phyloP scores from a whole-genome alignment of 2,797 vertebrate genomes.

The Crocodylus rhombifer region DNA sequence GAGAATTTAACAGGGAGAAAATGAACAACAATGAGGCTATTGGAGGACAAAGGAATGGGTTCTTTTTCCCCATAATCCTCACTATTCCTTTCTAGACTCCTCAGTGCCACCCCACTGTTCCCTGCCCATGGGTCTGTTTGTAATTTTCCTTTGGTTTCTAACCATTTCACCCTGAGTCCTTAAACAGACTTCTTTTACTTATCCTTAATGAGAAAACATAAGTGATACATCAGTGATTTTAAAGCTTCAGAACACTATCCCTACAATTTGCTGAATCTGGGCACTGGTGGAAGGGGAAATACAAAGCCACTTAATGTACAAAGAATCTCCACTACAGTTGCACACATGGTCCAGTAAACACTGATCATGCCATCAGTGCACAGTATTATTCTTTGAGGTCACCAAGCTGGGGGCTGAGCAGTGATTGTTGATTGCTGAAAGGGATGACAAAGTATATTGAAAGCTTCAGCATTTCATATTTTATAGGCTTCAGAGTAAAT shows the following conservation, averaged over 20 bases:
- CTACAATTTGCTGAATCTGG: not conserved
- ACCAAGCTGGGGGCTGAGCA: accelerated
- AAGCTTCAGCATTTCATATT: not conserved
- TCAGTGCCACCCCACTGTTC: not conserved
- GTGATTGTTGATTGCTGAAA: not conserved
- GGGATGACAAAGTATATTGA: not conserved
- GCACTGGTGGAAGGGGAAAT: not conserved
- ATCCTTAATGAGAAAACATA: not conserved
- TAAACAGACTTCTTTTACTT: not conserved
- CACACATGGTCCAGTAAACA: accelerated
- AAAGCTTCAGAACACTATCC: not conserved
- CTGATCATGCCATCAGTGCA: not conserved
- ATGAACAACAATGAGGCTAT: accelerated
- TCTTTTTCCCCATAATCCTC: not conserved
- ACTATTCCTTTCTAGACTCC: not conserved
- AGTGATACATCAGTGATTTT: not conserved
- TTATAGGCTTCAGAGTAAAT: accelerated
- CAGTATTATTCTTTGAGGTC: not conserved
- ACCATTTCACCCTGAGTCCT: not conserved
- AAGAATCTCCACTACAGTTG: not conserved
- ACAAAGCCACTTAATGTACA: not conserved
- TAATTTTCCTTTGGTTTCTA: not conserved
- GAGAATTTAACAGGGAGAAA: accelerated
- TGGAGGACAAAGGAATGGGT: not conserved
- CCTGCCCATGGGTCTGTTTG: not conserved